phyloP scores from a whole-genome alignment of 2,888 invertebrate species.

The Latrodectus elegans region DNA sequence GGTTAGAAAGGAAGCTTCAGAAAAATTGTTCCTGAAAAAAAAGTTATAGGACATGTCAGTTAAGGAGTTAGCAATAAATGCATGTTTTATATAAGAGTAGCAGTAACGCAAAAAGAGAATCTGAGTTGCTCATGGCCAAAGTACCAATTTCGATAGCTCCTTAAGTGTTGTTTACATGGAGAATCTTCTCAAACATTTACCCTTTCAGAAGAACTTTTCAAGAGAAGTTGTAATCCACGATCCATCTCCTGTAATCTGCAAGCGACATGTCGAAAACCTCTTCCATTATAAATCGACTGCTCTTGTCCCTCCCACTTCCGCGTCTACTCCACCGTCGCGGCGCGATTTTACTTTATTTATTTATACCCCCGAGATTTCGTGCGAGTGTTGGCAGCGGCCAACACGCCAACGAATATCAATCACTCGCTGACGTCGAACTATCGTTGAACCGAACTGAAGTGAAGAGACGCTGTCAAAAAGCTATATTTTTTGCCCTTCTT shows the following conservation, averaged over 20 bases:
- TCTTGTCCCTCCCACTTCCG: not conserved
- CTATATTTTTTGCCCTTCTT: slow-evolving; percentile 24
- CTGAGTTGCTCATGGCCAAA: no score
- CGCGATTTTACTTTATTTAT: slow-evolving; percentile 36
- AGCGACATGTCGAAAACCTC: slow-evolving; percentile 48
- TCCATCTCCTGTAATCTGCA: slow-evolving; percentile 57
- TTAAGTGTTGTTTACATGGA: slow-evolving; percentile 50
- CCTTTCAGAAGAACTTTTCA: slow-evolving; percentile 25
- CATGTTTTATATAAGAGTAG: no score
- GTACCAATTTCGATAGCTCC: not conserved
- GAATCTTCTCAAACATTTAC: slow-evolving; percentile 46
- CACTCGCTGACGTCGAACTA: slow-evolving; percentile 44
- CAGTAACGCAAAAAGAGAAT: no score
- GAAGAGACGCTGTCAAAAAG: slow-evolving; percentile 54
- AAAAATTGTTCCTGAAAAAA: no score
- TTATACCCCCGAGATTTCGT: slow-evolving; percentile 20
- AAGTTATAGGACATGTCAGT: no score
- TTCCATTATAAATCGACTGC: slow-evolving; percentile 52
- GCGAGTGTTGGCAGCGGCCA: not conserved
- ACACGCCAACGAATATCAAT: slow-evolving; percentile 36
- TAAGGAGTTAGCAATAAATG: no score
- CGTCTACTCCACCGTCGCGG: slow-evolving; percentile 16
- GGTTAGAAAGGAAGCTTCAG: no score
- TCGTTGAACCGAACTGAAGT: slow-evolving; percentile 28
- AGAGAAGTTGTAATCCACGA: slow-evolving; percentile 47